phyloP scores from a whole-genome alignment of 2,113 vertebrate species.

The zebrafish (Danio rerio) region DNA sequence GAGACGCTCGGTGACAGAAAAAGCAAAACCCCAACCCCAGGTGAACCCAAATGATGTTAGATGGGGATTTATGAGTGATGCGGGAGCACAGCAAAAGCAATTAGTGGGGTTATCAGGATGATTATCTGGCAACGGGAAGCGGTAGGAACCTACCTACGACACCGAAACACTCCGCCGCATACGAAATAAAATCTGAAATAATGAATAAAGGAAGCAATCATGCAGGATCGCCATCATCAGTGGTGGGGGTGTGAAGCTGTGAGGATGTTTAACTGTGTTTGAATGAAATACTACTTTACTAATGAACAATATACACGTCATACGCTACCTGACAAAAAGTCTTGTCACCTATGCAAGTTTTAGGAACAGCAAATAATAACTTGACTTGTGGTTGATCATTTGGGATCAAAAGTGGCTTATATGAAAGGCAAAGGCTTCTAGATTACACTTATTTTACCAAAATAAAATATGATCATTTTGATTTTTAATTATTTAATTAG shows the following conservation, averaged over 20 bases:
- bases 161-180: slow-evolving; percentile 87
- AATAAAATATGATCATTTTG: no score
- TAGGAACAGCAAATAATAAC: no score
- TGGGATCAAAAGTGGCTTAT: no score
- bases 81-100: slow-evolving; percentile 36
- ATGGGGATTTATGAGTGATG: slow-evolving; percentile 43
- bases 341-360: no score
- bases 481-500: no score
- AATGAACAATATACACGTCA: no score
- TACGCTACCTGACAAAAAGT: no score
- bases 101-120: slow-evolving; percentile 59
- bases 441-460: no score
- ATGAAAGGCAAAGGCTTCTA: no score
- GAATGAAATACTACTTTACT: not conserved
- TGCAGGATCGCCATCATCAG: slow-evolving; percentile 59
- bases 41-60: slow-evolving; percentile 32
- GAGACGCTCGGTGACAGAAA: not conserved
- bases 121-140: slow-evolving; percentile 16
- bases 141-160: slow-evolving; percentile 84
- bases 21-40: slow-evolving; percentile 29
- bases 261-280: not conserved
- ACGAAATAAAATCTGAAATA: slow-evolving; percentile 88
- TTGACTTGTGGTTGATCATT: no score
- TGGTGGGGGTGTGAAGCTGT: slow-evolving; percentile 16
- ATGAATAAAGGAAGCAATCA: slow-evolving; percentile 72